Conservation (phyloP, 2,113 vertebrate genomes). For the Numida meleagris region DNA sequence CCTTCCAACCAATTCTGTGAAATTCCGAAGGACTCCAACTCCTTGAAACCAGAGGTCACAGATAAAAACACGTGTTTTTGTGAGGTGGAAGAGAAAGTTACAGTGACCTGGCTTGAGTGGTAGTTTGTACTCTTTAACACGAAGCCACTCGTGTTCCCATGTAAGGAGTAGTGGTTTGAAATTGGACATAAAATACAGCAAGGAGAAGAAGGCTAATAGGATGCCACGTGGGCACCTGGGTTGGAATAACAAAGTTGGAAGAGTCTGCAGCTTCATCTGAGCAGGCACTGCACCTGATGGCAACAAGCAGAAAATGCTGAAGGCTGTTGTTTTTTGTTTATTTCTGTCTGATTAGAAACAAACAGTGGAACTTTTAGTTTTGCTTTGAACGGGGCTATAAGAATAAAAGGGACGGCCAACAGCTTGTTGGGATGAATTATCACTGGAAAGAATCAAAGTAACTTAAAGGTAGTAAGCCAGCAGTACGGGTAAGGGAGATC, state of each 20-base stretch:
- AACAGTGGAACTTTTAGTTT: neutral
- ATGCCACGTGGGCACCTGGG: accelerated
- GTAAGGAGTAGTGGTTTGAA: neutral
- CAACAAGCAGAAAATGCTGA: neutral
- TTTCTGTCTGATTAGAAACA: neutral
- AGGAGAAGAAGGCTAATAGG: neutral
- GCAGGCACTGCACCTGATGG: neutral
- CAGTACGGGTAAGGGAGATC: neutral
- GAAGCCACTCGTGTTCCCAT: neutral
- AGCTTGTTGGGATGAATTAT: neutral
- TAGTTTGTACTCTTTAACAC: neutral
- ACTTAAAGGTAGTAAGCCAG: neutral
- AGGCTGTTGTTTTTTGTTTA: neutral
- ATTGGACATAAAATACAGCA: neutral
- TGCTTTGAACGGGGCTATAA: neutral
- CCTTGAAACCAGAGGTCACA: neutral
- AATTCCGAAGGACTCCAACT: neutral
- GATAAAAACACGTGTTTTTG: neutral
- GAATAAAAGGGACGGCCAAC: neutral
- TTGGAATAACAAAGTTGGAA: neutral
- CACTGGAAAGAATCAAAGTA: neutral
- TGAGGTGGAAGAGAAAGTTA: neutral
- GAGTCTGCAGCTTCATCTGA: neutral
- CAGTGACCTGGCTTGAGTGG: too few species aligned
- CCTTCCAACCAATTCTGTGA: too few species aligned